Percentiles rank a stretch among this genome's conserved stretches.
Evolutionary conservation across 2,797 vertebrate genomes (phyloP).

Genomic region (Lophura swinhoii): DNA sequence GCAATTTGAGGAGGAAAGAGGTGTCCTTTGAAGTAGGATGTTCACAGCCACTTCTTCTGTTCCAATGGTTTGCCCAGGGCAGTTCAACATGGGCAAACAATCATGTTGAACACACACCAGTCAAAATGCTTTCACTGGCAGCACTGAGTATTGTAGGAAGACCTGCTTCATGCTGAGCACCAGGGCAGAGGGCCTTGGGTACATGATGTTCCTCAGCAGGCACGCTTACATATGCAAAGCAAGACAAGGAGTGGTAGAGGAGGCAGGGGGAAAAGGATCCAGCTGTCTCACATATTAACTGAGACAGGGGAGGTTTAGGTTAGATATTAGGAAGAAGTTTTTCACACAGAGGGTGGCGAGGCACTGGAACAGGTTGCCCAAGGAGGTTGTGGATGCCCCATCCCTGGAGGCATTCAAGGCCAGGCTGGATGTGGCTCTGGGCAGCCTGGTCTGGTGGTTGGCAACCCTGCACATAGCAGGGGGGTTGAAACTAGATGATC

Average conservation of each 20-base stretch:
- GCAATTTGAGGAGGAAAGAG: background rate
- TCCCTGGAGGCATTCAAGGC: too few relatives aligned
- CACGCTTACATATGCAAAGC: background rate
- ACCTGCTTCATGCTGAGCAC: background rate
- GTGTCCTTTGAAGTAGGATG: background rate
- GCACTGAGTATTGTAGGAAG: background rate
- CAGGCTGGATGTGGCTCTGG: too few relatives aligned
- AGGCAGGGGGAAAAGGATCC: slow-evolving; percentile 59
- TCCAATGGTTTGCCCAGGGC: background rate
- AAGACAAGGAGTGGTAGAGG: background rate
- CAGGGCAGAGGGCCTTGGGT: background rate
- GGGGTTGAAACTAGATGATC: too few relatives aligned
- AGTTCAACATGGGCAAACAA: background rate
- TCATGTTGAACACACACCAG: rapidly evolving
- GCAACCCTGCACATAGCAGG: too few relatives aligned
- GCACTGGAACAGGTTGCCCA: too few relatives aligned
- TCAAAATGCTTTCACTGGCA: background rate
- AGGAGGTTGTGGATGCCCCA: too few relatives aligned
- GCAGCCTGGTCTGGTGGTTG: too few relatives aligned
- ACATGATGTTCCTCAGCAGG: background rate
- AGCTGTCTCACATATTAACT: slow-evolving; percentile 64
- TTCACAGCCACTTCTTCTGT: background rate
- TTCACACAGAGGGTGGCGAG: too few relatives aligned
- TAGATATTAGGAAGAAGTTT: too few relatives aligned
- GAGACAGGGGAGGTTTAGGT: too few relatives aligned